phyloP scores from a whole-genome alignment of 2,113 vertebrate genomes.

The Barbus barbus region DNA sequence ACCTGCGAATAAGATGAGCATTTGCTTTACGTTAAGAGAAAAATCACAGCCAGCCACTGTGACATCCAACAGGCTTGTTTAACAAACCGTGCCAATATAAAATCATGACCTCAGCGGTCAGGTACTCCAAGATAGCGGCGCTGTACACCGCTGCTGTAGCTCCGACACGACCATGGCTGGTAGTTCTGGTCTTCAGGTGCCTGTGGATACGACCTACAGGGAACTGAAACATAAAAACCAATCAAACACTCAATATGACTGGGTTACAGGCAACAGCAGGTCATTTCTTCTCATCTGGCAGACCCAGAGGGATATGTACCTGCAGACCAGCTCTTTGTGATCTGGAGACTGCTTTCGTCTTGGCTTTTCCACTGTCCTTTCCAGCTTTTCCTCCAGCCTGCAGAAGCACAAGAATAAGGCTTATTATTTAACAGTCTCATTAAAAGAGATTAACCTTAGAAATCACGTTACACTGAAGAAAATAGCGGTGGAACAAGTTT shows the following conservation, averaged over 20 bases:
- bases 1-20: conserved; percentile 67
- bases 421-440: neutral
- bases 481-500: conserved; percentile 2
- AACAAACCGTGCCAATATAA: neutral
- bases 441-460: too few relatives aligned
- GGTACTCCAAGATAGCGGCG: conserved; percentile 86
- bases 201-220: conserved; percentile 87
- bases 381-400: conserved; percentile 90
- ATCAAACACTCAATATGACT: neutral
- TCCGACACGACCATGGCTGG: conserved; percentile 85
- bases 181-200: conserved; percentile 87
- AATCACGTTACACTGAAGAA: too few relatives aligned
- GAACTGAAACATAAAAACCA: conserved; percentile 70
- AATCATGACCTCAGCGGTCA: conserved; percentile 82
- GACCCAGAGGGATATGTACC: conserved; percentile 70
- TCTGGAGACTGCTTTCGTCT: conserved; percentile 86
- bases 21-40: neutral
- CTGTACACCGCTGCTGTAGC: conserved; percentile 88
- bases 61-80: neutral
- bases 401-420: neutral
- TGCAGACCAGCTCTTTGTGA: conserved; percentile 88
- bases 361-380: conserved; percentile 89
- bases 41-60: neutral
- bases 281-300: neutral
- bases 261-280: neutral